Evolutionary conservation across 1,140 invertebrate species (phyloP).

Genomic region (Leptopilina boulardi): DNA sequence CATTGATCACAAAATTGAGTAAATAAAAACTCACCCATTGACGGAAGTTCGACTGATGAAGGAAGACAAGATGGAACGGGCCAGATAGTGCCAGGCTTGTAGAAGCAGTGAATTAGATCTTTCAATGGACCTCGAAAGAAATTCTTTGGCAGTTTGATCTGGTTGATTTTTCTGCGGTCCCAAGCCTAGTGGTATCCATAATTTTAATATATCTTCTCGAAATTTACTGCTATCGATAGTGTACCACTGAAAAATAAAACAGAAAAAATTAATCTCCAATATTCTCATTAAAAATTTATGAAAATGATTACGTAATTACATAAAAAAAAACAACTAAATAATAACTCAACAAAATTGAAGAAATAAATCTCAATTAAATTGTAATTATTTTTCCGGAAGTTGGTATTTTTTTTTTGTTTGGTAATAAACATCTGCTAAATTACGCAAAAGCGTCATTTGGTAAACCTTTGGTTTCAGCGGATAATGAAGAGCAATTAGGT

Average conservation of each 20-base stretch:
- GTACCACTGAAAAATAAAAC: constrained; percentile 77
- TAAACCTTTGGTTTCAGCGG: background rate
- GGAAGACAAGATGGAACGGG: constrained; percentile 79
- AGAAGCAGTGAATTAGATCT: constrained; percentile 81
- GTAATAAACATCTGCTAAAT: constrained; percentile 1
- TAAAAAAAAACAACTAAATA: no score
- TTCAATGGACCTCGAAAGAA: constrained; percentile 80
- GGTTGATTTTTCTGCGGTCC: constrained; percentile 66
- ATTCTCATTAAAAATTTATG: constrained; percentile 34
- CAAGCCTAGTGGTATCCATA: constrained; percentile 77
- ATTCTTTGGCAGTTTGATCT: constrained; percentile 80
- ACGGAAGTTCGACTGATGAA: constrained; percentile 85
- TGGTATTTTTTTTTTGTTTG: background rate
- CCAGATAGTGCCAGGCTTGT: constrained; percentile 82
- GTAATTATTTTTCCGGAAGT: constrained; percentile 18
- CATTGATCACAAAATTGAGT: constrained; percentile 8
- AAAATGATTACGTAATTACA: no score
- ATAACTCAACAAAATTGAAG: background rate
- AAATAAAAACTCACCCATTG: constrained; percentile 80
- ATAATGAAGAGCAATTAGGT: constrained; percentile 66
- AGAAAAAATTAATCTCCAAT: constrained; percentile 33
- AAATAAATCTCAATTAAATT: constrained; percentile 16
- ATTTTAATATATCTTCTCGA: constrained; percentile 66
- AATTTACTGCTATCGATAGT: constrained; percentile 70
- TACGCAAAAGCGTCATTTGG: constrained; percentile 25